Evolutionary conservation across 2,797 vertebrate genomes (phyloP), one percentile per base, ranked within the genome.

Genomic region (Sebastiscus albofasciatus): DNA sequence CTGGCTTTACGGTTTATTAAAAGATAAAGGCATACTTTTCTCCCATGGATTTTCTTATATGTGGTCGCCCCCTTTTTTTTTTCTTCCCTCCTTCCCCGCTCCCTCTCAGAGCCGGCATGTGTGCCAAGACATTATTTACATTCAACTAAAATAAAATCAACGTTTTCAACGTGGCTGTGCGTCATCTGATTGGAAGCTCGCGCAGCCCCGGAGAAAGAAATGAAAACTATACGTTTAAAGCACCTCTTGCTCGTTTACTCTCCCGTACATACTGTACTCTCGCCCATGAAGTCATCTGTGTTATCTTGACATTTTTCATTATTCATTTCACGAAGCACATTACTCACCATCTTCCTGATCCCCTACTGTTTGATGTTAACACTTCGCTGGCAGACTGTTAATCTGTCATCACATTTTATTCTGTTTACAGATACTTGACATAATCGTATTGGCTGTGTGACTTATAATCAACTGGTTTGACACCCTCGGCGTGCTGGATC

Each of bases 21-120:
- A 96, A 96, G 95, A 96, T 95, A 95, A 96, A 96, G 95, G 94
- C 93, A 94, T 95, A 94, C 90, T 95, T 95, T 93, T 92, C 92
- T 94, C 90, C 86, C 90, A 90, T 92, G 91, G 92, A 93, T 93
- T 92, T 90, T 90, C 93, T 96, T 93, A 89, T 92, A 94, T 96
- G 95, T 95, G 94, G 95, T 93, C 67, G 73, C 81, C 83, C 62
- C 83, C 24, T 58, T 69, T 39, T 70, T 62, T 72, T 71, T 76
- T 61, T 54, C 20, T 33, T 26, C 61, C 42, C 75, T 80, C 75
- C 73, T 81, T 87, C 64, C 79, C 85, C 72, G 26, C 58, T 84
- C 79, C 56, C 33, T 90, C 83, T 82, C 76, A 49, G 66, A 62
- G 71, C 61, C 56, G 70, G 29, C 67, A 20, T 69, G 75, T 84